These are phyloP conservation scores for Aleiodes alternator DNA, from an alignment of 2,888 invertebrate species.

Conservation along the genomic window DNA sequence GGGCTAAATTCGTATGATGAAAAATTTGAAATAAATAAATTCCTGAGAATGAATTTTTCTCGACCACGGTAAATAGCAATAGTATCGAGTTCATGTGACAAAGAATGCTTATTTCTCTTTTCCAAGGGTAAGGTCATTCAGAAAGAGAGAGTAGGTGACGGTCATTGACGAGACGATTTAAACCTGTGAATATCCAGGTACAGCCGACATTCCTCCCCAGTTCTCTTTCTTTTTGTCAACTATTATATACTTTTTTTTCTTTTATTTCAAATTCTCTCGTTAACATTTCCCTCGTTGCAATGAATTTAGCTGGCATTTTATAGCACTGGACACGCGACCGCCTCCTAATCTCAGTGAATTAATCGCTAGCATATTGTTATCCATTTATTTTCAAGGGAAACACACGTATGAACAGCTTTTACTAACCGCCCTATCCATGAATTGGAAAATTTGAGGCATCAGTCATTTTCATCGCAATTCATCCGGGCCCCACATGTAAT, in stretches of 20 bases:
- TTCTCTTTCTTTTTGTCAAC: neutral
- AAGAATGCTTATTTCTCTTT: constrained; percentile 61
- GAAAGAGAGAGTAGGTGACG: neutral
- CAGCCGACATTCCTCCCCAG: neutral
- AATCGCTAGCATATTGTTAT: too few species aligned
- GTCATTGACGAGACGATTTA: constrained; percentile 39
- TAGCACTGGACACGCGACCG: too few species aligned
- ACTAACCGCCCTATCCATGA: neutral
- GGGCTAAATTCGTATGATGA: neutral
- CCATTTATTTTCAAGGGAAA: too few species aligned
- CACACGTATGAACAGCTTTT: too few species aligned
- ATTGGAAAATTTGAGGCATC: neutral
- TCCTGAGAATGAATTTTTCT: neutral
- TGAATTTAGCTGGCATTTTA: too few species aligned
- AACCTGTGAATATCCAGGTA: neutral
- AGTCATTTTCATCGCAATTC: neutral
- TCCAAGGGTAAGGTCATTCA: constrained; percentile 64
- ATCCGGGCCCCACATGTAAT: neutral
- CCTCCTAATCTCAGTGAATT: too few species aligned
- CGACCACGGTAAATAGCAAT: neutral
- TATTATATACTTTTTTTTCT: neutral
- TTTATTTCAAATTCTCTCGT: neutral
- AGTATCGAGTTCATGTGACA: constrained; percentile 59
- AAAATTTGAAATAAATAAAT: neutral
- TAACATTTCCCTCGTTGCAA: too few species aligned